Evolutionary conservation across 30 jellyfish, hydroid and myxozoan species (phyloP).

Genomic region (Aurelia sp.): DNA sequence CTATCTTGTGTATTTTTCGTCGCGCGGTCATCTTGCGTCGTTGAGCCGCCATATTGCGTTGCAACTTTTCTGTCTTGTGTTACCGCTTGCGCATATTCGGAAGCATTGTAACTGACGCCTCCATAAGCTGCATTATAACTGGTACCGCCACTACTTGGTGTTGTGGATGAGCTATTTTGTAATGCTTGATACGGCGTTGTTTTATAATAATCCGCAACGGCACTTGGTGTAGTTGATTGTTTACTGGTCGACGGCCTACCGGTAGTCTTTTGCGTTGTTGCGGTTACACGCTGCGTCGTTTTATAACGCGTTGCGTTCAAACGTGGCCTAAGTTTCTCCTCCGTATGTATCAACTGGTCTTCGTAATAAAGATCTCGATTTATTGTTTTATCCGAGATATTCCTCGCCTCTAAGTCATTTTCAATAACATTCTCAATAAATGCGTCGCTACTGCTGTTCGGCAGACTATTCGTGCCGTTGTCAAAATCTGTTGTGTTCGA

Average conservation of each 20-base stretch:
- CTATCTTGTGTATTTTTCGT: not conserved
- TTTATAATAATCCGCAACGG: not conserved
- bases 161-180: not conserved
- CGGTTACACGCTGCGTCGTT: slow-evolving; percentile 45
- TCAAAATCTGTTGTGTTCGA: slow-evolving; percentile 13
- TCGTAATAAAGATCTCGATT: slow-evolving; percentile 60
- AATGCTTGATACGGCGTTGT: not conserved
- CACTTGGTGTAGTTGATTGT: not conserved
- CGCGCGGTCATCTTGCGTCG: not conserved
- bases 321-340: slow-evolving; percentile 54
- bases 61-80: not conserved
- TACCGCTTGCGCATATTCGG: not conserved
- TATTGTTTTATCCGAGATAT: slow-evolving; percentile 28
- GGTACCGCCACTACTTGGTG: not conserved
- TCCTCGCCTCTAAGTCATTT: slow-evolving; percentile 59
- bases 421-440: slow-evolving; percentile 70
- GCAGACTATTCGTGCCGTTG: slow-evolving; percentile 11
- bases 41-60: not conserved
- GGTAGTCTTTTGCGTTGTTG: not conserved
- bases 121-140: not conserved
- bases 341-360: slow-evolving; percentile 64
- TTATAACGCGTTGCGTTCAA: slow-evolving; percentile 18
- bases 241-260: not conserved
- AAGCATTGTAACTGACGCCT: not conserved
- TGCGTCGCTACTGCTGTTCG: slow-evolving; percentile 71